phyloP scores from a whole-genome alignment of 2,113 vertebrate species.

The Paedocypris sp. region DNA sequence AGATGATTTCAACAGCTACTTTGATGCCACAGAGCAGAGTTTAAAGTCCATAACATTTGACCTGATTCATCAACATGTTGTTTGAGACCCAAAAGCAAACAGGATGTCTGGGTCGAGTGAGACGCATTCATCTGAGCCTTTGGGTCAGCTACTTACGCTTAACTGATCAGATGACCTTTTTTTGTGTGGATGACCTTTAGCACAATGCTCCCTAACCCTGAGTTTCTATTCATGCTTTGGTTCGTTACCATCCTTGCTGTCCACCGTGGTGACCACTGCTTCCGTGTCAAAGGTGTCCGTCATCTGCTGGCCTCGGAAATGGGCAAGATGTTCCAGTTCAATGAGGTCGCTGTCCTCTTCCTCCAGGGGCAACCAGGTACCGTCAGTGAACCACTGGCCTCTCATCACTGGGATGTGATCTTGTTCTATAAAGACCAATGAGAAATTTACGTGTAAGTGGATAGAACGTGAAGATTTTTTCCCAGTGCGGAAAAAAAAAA shows the following conservation, averaged over 20 bases:
- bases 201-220: not conserved
- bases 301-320: constrained; percentile 85
- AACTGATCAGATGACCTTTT: not conserved
- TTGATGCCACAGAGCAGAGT: too few species aligned
- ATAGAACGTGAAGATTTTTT: too few species aligned
- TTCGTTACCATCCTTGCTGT: constrained; percentile 82
- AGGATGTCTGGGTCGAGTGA: not conserved
- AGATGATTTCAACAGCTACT: not conserved
- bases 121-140: not conserved
- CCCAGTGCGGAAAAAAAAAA: too few species aligned
- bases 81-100: not conserved
- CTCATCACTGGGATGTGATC: constrained; percentile 95
- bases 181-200: constrained; percentile 4
- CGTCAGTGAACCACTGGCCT: constrained; percentile 93
- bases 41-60: too few species aligned
- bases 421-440: constrained; percentile 58
- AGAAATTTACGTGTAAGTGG: too few species aligned
- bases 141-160: not conserved
- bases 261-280: constrained; percentile 67
- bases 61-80: not conserved
- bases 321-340: constrained; percentile 75
- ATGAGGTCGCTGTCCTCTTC: constrained; percentile 92
- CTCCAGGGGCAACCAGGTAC: constrained; percentile 89
- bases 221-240: not conserved
- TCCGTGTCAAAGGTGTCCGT: constrained; percentile 82